A percentile compares a stretch with the other conserved stretches of the same genome.
phyloP scores from a whole-genome alignment of 2,888 invertebrate species.

The Drosophila tripunctata region DNA sequence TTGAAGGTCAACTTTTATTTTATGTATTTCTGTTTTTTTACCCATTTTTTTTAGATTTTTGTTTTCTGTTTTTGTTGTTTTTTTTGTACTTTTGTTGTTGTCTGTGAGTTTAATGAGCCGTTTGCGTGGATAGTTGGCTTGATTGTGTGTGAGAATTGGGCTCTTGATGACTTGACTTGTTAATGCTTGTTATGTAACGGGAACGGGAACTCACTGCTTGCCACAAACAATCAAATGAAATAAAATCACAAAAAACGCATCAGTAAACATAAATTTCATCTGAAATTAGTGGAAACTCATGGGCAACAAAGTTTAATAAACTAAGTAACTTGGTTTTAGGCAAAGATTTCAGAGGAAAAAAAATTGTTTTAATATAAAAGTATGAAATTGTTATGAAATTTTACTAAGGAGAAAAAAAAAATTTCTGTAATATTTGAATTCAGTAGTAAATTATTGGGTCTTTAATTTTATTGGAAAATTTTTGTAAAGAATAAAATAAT shows the following conservation, averaged over 20 bases:
- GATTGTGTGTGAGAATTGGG: slow-evolving; percentile 67
- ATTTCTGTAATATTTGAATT: too few relatives aligned
- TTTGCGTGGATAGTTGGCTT: slow-evolving; percentile 61
- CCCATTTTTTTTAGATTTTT: slow-evolving; percentile 31
- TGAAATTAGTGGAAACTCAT: neutral
- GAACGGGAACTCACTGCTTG: slow-evolving; percentile 32
- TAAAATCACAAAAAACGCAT: neutral
- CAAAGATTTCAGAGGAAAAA: too few relatives aligned
- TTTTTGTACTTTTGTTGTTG: slow-evolving; percentile 24
- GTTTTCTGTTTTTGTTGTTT: slow-evolving; percentile 8
- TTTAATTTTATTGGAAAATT: too few relatives aligned
- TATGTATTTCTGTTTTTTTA: slow-evolving; percentile 32
- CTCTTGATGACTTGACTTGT: slow-evolving; percentile 35
- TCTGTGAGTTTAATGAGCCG: slow-evolving; percentile 68
- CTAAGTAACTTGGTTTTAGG: too few relatives aligned
- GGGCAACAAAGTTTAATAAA: too few relatives aligned
- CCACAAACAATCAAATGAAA: too few relatives aligned
- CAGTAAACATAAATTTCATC: neutral
- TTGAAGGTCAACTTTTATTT: slow-evolving; percentile 75
- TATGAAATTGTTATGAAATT: too few relatives aligned
- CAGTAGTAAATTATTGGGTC: too few relatives aligned
- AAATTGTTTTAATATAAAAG: too few relatives aligned
- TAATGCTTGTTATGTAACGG: slow-evolving; percentile 53
- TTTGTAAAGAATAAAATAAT: too few relatives aligned
- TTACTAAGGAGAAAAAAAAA: too few relatives aligned